Conservation (phyloP, 2,888 invertebrate species). For the Drosophila meridionalis region DNA sequence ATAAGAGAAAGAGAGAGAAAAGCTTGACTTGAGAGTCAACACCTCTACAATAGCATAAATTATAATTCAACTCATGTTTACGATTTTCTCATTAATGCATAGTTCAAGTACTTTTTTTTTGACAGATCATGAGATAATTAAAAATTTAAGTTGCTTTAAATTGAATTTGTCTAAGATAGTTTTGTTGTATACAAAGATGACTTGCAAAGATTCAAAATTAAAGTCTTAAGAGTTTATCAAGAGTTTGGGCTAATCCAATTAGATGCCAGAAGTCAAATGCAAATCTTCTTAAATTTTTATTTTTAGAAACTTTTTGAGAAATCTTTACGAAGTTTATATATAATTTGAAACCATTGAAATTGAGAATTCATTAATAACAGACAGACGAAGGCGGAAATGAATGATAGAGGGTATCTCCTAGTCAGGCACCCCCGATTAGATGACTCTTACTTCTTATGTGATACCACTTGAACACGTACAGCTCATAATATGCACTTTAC, state of each 20-base stretch:
- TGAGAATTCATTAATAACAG: background rate
- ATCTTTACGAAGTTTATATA: background rate
- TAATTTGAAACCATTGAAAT: background rate
- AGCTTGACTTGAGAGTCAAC: conserved; percentile 5
- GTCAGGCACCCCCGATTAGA: background rate
- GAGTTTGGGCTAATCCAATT: background rate
- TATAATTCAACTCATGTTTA: background rate
- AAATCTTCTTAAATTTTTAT: background rate
- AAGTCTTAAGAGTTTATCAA: background rate
- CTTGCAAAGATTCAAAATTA: background rate
- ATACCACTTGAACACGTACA: conserved; percentile 35
- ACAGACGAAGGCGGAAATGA: background rate
- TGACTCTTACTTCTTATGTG: background rate
- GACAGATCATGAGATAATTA: background rate
- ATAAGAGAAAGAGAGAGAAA: background rate
- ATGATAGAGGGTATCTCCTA: background rate
- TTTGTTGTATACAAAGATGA: background rate
- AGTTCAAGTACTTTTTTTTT: background rate
- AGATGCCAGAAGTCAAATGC: background rate
- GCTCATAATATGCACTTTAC: conserved; percentile 19
- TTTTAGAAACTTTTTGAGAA: background rate
- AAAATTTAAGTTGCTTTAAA: background rate
- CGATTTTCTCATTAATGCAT: background rate
- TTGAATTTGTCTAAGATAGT: background rate
- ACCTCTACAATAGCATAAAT: background rate